Conservation (phyloP, 1,140 invertebrate genomes). For the Drosophila sucinea region DNA sequence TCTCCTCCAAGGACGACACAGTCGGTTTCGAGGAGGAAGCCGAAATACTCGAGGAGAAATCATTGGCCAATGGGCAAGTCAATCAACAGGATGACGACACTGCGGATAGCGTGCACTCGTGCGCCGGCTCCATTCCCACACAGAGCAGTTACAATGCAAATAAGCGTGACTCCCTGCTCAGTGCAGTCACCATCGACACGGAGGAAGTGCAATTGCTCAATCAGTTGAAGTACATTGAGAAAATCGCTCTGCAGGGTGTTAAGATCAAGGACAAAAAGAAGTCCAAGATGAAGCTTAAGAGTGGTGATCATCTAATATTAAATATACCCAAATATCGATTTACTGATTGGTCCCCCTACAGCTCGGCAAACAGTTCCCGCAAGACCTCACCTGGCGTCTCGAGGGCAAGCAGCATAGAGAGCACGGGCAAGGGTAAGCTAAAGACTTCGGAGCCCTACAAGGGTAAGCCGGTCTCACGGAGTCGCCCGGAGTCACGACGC, state of each 20-base stretch:
- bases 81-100: slow-evolving; percentile 65
- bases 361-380: slow-evolving; percentile 80
- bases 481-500: slow-evolving; percentile 83
- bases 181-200: slow-evolving; percentile 84
- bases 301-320: slow-evolving; percentile 80
- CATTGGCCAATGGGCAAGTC: slow-evolving; percentile 62
- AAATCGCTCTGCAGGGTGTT: slow-evolving; percentile 80
- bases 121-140: slow-evolving; percentile 78
- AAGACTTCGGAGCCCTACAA: slow-evolving; percentile 73
- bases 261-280: slow-evolving; percentile 83
- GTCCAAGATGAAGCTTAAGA: slow-evolving; percentile 78
- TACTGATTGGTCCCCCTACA: slow-evolving; percentile 81
- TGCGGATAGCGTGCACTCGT: slow-evolving; percentile 77
- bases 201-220: slow-evolving; percentile 85
- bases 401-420: slow-evolving; percentile 80
- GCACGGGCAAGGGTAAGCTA: slow-evolving; percentile 72
- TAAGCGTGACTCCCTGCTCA: slow-evolving; percentile 60
- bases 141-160: slow-evolving; percentile 59
- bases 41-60: slow-evolving; percentile 86
- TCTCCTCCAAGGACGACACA: slow-evolving; percentile 94
- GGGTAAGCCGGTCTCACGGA: slow-evolving; percentile 84
- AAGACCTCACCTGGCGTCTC: slow-evolving; percentile 82
- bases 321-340: slow-evolving; percentile 82
- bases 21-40: slow-evolving; percentile 88
- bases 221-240: slow-evolving; percentile 77